Conservation (phyloP, 2,797 vertebrate genomes). For the Danio albolineatus region DNA sequence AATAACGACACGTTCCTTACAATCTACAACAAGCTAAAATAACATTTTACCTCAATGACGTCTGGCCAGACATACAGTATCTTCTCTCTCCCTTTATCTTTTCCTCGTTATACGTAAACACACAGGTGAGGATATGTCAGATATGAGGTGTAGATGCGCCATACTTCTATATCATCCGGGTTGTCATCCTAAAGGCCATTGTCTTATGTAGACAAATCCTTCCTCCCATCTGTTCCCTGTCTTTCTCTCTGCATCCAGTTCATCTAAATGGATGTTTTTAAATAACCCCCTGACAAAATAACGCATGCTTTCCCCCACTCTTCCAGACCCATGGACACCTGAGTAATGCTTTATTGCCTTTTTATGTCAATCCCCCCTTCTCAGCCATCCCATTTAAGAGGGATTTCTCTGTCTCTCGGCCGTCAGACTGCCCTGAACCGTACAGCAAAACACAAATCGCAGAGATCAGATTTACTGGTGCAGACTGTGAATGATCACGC, state of each 20-base stretch:
- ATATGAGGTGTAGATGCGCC: slow-evolving; percentile 13
- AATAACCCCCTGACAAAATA: slow-evolving; percentile 61
- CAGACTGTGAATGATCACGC: slow-evolving; percentile 50
- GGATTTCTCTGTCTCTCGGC: slow-evolving; percentile 54
- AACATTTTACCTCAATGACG: neutral
- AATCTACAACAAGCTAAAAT: neutral
- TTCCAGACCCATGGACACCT: slow-evolving; percentile 53
- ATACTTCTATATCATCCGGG: neutral
- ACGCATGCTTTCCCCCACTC: slow-evolving; percentile 46
- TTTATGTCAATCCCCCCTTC: slow-evolving; percentile 54
- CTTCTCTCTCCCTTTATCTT: neutral
- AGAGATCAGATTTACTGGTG: slow-evolving; percentile 55
- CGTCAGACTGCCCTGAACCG: slow-evolving; percentile 30
- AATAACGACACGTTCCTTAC: neutral
- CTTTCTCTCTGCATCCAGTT: slow-evolving; percentile 31
- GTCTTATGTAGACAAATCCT: slow-evolving; percentile 45
- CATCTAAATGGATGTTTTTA: slow-evolving; percentile 53
- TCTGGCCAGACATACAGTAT: neutral
- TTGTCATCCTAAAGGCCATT: slow-evolving; percentile 35
- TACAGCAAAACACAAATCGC: slow-evolving; percentile 18
- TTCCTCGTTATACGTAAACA: neutral
- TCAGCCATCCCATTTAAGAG: slow-evolving; percentile 49
- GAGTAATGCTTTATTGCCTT: slow-evolving; percentile 59
- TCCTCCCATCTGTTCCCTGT: slow-evolving; percentile 48
- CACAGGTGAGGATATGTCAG: slow-evolving; percentile 2